phyloP scores from a whole-genome alignment of 2,888 invertebrate genomes.

The Liopterus haemorrhoidalis region DNA sequence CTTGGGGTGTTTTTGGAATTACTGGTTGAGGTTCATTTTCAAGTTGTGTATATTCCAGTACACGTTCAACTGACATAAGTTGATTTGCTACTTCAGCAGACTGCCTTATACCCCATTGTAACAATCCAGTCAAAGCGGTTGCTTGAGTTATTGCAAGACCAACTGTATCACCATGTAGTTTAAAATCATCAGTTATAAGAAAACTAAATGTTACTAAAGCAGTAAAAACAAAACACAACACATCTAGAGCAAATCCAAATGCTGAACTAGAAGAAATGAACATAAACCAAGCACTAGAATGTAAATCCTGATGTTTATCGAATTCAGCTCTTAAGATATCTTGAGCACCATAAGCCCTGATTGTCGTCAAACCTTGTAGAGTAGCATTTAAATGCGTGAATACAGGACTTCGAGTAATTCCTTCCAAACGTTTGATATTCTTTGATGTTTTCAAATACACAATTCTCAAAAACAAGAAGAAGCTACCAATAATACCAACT shows the following conservation, averaged over 20 bases:
- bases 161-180: constrained; percentile 52
- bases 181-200: constrained; percentile 44
- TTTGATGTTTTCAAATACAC: constrained; percentile 64
- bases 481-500: constrained; percentile 50
- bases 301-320: constrained; percentile 55
- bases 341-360: constrained; percentile 70
- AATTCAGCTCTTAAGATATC: constrained; percentile 53
- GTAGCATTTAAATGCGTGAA: constrained; percentile 77
- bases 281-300: constrained; percentile 63
- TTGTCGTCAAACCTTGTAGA: constrained; percentile 71
- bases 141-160: constrained; percentile 63
- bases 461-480: constrained; percentile 58
- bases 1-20: constrained; percentile 50
- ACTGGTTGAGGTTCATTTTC: constrained; percentile 53
- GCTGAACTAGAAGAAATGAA: constrained; percentile 59
- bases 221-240: constrained; percentile 59
- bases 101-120: constrained; percentile 77
- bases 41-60: constrained; percentile 73
- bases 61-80: constrained; percentile 76
- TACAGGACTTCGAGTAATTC: constrained; percentile 72
- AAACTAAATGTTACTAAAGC: constrained; percentile 62
- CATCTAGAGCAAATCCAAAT: constrained; percentile 60
- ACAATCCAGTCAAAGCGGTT: constrained; percentile 54
- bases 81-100: constrained; percentile 74
- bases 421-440: constrained; percentile 63